Base-by-base conservation (phyloP, 1,140 invertebrate species). In the Eumaeus atala region DNA sequence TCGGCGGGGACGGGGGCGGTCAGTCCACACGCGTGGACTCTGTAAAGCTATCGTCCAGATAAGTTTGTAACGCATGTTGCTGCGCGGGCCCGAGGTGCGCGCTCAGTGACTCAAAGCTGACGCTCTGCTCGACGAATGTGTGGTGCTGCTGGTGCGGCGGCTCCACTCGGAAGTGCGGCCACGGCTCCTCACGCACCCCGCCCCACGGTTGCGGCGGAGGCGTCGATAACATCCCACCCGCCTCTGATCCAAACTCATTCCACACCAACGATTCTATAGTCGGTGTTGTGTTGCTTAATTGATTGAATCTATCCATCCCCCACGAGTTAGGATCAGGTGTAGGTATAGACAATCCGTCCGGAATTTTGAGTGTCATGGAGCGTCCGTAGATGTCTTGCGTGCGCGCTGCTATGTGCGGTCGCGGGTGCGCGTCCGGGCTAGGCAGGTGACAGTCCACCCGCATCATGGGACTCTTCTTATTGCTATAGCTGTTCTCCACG, bases 401-500 rank as follows among this genome's bases (percentile, higher is more conserved):
- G 18, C 74, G 54, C n/a, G 58, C 70, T n/a, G 49, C 54, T 9
- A 71, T 50, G 18, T 65, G 52, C 6, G 67, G 36, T 33, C 76
- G 60, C 6, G 66, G 59, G 11, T 74, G 76, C 6, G 72, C 62
- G 40, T 82, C 78, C 1, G 84, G 81, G 52, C 78, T 85, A 7
- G 84, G 76, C 38, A 84, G 63, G 37, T 77, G 79, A 42, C 71
- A 77, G 47, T 86, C 77, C 8, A 70, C 51, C 1, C 80, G 72
- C 67, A 78, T 71, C 78, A 85, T 77, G 1, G 86, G 86, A 56
- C 84, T 83, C 56, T 76, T 77, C 44, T 78, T 82, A 47, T 80
- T 77, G 44, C 52, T 70, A 51, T 77, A 83, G 12, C 60, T 70
- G 48, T 65, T 72, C 0, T 85, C 82, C 10, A 77, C 72, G 57